Conservation (phyloP, 2,888 invertebrate genomes). For the Orthonychiurus folsomi region DNA sequence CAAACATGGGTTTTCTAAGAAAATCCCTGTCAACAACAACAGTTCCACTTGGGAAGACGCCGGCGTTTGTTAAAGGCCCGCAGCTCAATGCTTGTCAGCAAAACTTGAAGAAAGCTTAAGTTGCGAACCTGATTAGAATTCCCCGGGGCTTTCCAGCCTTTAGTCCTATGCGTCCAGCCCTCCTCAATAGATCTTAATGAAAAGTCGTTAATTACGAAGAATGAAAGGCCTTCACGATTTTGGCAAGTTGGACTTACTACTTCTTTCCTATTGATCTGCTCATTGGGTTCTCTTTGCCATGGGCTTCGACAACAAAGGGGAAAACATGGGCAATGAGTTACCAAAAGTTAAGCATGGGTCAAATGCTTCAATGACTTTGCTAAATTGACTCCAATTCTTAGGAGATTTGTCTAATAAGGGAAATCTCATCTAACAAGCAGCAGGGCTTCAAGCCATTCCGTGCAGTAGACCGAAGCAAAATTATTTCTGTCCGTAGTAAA, state of each 20-base stretch:
- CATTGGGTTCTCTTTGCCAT: not conserved
- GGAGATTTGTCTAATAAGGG: not conserved
- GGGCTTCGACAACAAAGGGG: not conserved
- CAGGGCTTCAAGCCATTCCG: no score
- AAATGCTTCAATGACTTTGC: not conserved
- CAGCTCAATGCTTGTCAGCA: no score
- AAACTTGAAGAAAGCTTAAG: no score
- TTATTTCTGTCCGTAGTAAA: no score
- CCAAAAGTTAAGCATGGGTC: not conserved
- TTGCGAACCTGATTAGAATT: constrained; percentile 1
- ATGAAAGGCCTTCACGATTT: not conserved
- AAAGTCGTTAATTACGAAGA: constrained; percentile 1
- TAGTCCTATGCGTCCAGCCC: no score
- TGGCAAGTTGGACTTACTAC: not conserved
- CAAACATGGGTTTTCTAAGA: no score
- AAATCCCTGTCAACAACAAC: constrained; percentile 1
- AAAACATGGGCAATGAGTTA: not conserved
- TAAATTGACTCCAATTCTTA: not conserved
- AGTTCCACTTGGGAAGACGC: not conserved
- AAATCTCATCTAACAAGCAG: not conserved
- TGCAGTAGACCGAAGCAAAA: not conserved
- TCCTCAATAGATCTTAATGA: constrained; percentile 1
- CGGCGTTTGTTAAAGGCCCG: not conserved
- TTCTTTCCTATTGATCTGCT: not conserved
- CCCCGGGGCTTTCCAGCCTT: not conserved